phyloP scores from a whole-genome alignment of 2,888 invertebrate genomes.

The Tanypteryx hageni region DNA sequence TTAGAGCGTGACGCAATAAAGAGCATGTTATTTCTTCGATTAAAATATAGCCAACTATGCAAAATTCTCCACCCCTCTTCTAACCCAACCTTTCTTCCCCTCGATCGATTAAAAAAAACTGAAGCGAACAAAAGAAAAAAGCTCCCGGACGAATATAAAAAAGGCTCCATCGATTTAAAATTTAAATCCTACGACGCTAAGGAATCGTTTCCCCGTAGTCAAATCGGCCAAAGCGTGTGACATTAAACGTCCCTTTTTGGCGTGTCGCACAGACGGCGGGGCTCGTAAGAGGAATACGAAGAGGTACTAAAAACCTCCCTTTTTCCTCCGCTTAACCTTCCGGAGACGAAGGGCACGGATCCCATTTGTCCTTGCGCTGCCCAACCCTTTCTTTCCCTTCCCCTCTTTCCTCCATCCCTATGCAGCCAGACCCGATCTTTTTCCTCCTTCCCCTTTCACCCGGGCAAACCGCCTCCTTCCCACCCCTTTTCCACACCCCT shows the following conservation, averaged over 20 bases:
- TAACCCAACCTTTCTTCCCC: too few relatives aligned
- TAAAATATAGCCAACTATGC: too few relatives aligned
- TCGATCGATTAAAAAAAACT: too few relatives aligned
- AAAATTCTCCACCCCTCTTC: too few relatives aligned
- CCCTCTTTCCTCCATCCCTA: neutral
- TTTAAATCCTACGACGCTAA: neutral
- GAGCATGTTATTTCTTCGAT: too few relatives aligned
- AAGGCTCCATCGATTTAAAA: neutral
- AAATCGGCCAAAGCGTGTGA: neutral
- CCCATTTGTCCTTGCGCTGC: constrained; percentile 39
- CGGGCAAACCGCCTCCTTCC: neutral
- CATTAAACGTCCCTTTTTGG: neutral
- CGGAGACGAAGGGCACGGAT: constrained; percentile 29
- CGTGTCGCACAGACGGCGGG: neutral
- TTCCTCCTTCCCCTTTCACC: neutral
- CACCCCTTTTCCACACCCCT: neutral
- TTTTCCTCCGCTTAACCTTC: constrained; percentile 31
- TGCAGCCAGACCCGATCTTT: neutral
- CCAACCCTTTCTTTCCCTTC: neutral
- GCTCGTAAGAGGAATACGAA: neutral
- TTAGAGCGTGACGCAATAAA: too few relatives aligned
- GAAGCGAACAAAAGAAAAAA: too few relatives aligned
- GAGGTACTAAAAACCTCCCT: neutral
- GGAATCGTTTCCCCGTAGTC: neutral
- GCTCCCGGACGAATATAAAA: too few relatives aligned